Percentiles rank a stretch among this genome's conserved stretches.
Evolutionary conservation across 1,140 invertebrate genomes (phyloP).

Genomic region (Drosophila simulans): DNA sequence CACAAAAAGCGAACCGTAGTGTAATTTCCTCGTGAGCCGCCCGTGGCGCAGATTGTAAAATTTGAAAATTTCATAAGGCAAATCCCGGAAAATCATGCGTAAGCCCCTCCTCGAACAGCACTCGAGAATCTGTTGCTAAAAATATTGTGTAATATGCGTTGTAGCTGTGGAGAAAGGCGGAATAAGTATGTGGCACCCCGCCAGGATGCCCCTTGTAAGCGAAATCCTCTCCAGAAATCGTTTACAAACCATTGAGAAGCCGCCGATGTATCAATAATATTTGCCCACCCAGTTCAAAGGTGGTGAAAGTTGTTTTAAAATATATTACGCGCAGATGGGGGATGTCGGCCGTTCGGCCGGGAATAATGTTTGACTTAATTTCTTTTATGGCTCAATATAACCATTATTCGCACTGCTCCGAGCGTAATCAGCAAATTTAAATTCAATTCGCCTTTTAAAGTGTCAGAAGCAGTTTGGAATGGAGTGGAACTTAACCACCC

Average conservation of each 20-base stretch:
- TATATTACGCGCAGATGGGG: slow-evolving; percentile 18
- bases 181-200: slow-evolving; percentile 50
- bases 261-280: slow-evolving; percentile 82
- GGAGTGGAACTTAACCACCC: not conserved
- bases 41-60: slow-evolving; percentile 71
- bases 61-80: slow-evolving; percentile 59
- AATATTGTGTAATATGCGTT: slow-evolving; percentile 65
- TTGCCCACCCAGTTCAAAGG: slow-evolving; percentile 62
- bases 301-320: slow-evolving; percentile 73
- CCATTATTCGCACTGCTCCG: slow-evolving; percentile 77
- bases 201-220: slow-evolving; percentile 13
- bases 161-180: slow-evolving; percentile 36
- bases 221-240: slow-evolving; percentile 48
- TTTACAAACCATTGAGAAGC: slow-evolving; percentile 80
- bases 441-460: slow-evolving; percentile 73
- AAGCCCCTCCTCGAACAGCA: slow-evolving; percentile 56
- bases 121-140: slow-evolving; percentile 72
- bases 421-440: slow-evolving; percentile 78
- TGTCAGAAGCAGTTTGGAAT: slow-evolving; percentile 59
- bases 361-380: slow-evolving; percentile 80
- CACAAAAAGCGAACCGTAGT: slow-evolving; percentile 35
- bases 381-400: slow-evolving; percentile 81
- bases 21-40: slow-evolving; percentile 64
- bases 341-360: slow-evolving; percentile 22
- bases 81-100: slow-evolving; percentile 67